Base-by-base conservation (phyloP, 2,113 vertebrate species). In the Rhea americana region DNA sequence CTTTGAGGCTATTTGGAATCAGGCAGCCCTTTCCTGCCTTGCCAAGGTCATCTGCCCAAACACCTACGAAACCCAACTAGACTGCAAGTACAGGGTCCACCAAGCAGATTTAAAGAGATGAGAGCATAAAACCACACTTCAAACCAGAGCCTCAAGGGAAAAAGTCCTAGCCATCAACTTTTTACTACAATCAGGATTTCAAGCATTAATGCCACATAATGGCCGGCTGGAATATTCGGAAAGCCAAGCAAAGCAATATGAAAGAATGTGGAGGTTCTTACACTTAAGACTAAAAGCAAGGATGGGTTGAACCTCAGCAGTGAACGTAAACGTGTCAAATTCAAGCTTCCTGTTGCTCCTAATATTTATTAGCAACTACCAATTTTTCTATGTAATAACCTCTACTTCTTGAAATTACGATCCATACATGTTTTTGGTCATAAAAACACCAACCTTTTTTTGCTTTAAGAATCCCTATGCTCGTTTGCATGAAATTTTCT, bases 371-470 rank as follows among this genome's bases (percentile, higher is more conserved):
- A 87, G 39, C 26, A 79, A 32, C 12, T 12, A 24, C n/a, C 28
- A 30, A 8, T 7, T 93, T 68, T 87, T 16, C 63, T 51, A 67
- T 0, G 13, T 81, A 89, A 72, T 62, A 15, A 76, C 24, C 47
- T 28, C 56, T 11, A 7, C 24, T 66, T 84, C 70, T 59, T 13
- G 4, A 74, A 59, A 39, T 37, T 1, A 83, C 1, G 15, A 76
- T 10, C 22, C 32, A 16, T 6, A 4, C 7, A 13, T 17, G 17
- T 55, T 63, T 39, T 47, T 41, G n/a, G 3, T 11, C 11, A 30
- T 3, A n/a, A 47, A 16, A 66, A 43, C 0, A 0, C 26, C 6
- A 0, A 22, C 32, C 5, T 11, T 50, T 7, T 32, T 47, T 53
- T 12, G 58, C 32, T 90, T 83, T 26, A 35, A 17, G 35, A 47